These are phyloP conservation scores for Perca flavescens DNA, from an alignment of 2,113 vertebrate species.

Conservation along the genomic window DNA sequence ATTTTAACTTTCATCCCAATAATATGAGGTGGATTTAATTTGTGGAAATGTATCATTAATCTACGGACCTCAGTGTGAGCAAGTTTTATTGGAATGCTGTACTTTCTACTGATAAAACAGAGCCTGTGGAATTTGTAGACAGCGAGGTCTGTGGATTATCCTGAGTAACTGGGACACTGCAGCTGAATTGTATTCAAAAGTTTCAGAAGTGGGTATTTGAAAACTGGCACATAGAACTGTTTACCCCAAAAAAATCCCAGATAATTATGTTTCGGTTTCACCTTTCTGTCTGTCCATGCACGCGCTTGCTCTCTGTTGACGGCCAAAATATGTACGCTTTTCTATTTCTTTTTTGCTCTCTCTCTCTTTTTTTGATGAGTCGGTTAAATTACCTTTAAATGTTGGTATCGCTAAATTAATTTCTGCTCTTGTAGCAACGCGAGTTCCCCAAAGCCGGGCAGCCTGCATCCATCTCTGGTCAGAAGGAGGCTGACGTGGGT, in stretches of 20 bases:
- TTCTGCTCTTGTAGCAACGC: too few species aligned
- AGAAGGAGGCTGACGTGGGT: not conserved
- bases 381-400: too few species aligned
- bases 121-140: conserved; percentile 33
- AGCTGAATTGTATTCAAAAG: not conserved
- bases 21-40: not conserved
- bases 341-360: too few species aligned
- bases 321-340: too few species aligned
- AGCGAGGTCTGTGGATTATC: conserved; percentile 38
- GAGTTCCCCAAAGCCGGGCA: too few species aligned
- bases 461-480: not conserved
- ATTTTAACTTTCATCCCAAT: not conserved
- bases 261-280: too few species aligned
- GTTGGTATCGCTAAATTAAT: too few species aligned
- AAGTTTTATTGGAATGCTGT: conserved; percentile 22
- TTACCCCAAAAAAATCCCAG: too few species aligned
- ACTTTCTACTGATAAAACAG: not conserved
- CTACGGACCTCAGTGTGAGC: conserved; percentile 3
- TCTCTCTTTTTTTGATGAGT: too few species aligned
- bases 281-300: too few species aligned
- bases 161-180: conserved; percentile 33
- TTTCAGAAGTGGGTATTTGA: not conserved
- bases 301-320: too few species aligned
- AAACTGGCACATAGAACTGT: not conserved
- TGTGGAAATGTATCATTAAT: not conserved